Evolutionary conservation across 2,797 vertebrate species (phyloP).

Genomic region (Thripadectes ignobilis): DNA sequence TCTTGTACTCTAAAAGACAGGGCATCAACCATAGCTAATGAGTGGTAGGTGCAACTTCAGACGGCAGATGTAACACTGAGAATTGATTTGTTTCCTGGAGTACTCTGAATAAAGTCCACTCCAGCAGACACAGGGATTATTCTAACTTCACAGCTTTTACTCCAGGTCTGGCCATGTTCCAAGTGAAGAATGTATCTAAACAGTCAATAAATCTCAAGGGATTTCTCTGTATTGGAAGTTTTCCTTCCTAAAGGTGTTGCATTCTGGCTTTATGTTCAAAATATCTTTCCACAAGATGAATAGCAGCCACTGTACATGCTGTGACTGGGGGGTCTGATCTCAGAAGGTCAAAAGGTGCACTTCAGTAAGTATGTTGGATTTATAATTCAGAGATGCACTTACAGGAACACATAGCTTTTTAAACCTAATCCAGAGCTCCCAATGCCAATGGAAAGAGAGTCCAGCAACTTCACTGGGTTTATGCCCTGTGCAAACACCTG

Average conservation of each 20-base stretch:
- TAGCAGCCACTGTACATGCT: background rate
- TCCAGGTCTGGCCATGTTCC: background rate
- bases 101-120: background rate
- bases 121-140: background rate
- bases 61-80: background rate
- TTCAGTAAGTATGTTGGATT: background rate
- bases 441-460: background rate
- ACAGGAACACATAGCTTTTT: background rate
- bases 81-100: background rate
- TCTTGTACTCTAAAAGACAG: background rate
- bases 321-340: background rate
- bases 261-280: background rate
- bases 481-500: background rate
- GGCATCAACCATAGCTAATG: background rate
- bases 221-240: background rate
- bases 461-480: background rate
- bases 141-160: background rate
- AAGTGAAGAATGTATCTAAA: background rate
- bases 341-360: background rate
- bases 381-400: background rate
- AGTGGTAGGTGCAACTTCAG: background rate
- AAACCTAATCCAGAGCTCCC: background rate
- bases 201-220: background rate
- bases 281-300: background rate
- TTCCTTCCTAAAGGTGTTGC: background rate